A percentile compares a stretch with the other conserved stretches of the same genome.
These are phyloP conservation scores for Dryobota labecula DNA, from an alignment of 2,888 invertebrate genomes.

Conservation along the genomic window DNA sequence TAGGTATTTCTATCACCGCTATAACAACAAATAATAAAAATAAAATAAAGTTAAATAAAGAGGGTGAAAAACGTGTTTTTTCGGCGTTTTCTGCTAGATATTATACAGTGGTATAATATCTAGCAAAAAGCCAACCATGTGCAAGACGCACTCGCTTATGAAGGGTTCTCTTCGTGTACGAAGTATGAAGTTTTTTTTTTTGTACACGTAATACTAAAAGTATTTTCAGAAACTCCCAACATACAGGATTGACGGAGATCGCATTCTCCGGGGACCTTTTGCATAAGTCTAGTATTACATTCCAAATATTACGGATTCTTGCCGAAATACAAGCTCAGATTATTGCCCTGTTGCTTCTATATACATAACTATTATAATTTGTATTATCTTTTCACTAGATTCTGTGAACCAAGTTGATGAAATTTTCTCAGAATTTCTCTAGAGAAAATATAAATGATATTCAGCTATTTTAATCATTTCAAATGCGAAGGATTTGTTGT, in stretches of 20 bases:
- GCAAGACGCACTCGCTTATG: too few relatives aligned
- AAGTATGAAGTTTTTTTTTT: too few relatives aligned
- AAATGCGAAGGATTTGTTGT: neutral
- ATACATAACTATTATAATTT: neutral
- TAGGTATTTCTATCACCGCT: too few relatives aligned
- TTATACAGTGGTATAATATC: too few relatives aligned
- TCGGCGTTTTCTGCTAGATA: too few relatives aligned
- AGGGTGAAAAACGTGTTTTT: too few relatives aligned
- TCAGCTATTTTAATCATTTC: neutral
- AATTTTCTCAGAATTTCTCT: conserved; percentile 18
- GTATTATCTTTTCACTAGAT: conserved; percentile 24
- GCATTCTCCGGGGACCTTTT: conserved; percentile 40
- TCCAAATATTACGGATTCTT: conserved; percentile 49
- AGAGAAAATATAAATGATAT: conserved; percentile 7
- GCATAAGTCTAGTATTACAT: conserved; percentile 40
- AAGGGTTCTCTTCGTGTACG: too few relatives aligned
- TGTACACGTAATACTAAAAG: conserved; percentile 13
- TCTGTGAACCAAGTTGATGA: conserved; percentile 10
- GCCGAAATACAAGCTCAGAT: conserved; percentile 33
- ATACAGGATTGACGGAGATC: conserved; percentile 23
- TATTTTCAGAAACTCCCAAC: conserved; percentile 35
- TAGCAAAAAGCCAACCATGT: too few relatives aligned
- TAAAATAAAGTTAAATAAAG: too few relatives aligned
- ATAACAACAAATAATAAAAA: too few relatives aligned
- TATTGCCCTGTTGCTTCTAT: conserved; percentile 30